Conservation (phyloP, 2,113 vertebrate species). For the Prinia subflava region DNA sequence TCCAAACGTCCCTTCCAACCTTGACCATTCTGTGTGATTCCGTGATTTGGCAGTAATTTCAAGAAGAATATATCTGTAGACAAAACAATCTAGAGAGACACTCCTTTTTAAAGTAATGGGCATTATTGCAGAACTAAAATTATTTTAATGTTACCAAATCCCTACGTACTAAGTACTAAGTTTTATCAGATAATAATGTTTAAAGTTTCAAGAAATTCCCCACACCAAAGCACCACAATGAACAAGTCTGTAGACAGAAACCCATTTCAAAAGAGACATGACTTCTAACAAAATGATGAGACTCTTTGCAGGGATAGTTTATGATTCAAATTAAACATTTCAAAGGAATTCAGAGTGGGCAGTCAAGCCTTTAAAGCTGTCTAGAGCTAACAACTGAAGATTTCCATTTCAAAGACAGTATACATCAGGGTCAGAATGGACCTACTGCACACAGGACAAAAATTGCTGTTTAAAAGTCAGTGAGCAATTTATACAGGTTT, state of each 20-base stretch:
- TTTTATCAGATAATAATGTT: background rate
- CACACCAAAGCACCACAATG: background rate
- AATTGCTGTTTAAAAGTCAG: background rate
- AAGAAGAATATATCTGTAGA: background rate
- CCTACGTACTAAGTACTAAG: background rate
- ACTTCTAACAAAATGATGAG: background rate
- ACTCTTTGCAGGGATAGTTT: background rate
- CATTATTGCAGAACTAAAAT: background rate
- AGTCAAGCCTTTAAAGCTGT: conserved; percentile 1
- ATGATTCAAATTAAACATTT: conserved; percentile 47
- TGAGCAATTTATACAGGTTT: background rate
- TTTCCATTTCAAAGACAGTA: conserved; percentile 43
- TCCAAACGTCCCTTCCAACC: background rate
- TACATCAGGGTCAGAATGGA: background rate
- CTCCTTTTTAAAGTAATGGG: background rate
- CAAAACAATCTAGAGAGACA: background rate
- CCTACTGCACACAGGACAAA: background rate
- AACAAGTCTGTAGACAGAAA: background rate
- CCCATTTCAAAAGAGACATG: background rate
- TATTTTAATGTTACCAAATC: background rate
- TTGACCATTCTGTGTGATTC: background rate
- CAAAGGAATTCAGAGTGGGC: background rate
- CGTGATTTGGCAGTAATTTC: background rate
- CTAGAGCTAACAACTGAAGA: conserved; percentile 15
- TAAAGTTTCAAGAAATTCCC: background rate